Conservation (phyloP, 2,113 vertebrate genomes). For the Xiphophorus maculatus region DNA sequence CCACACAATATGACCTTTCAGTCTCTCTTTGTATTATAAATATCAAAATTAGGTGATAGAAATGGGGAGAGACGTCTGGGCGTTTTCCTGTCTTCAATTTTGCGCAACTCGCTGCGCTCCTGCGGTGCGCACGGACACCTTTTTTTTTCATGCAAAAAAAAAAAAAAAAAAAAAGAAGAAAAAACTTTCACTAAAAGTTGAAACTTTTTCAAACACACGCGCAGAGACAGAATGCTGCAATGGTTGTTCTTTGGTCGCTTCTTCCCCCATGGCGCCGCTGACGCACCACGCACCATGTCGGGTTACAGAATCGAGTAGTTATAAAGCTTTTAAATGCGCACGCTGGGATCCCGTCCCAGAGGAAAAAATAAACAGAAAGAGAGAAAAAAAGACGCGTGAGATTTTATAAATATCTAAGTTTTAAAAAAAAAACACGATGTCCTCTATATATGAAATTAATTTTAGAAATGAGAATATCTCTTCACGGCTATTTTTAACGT, state of each 20-base stretch:
- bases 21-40: slow-evolving; percentile 60
- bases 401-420: background rate
- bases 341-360: background rate
- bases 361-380: background rate
- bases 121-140: background rate
- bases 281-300: background rate
- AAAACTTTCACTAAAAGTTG: background rate
- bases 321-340: background rate
- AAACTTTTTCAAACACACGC: background rate
- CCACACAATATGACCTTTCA: slow-evolving; percentile 75
- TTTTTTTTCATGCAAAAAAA: slow-evolving; percentile 8
- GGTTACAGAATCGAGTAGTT: background rate
- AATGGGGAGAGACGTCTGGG: slow-evolving; percentile 17
- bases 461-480: slow-evolving; percentile 9
- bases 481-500: slow-evolving; percentile 34
- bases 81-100: background rate
- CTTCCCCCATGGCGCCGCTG: no score
- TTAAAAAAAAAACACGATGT: background rate
- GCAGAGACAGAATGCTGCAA: background rate
- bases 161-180: slow-evolving; percentile 18
- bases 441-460: background rate
- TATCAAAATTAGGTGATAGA: slow-evolving; percentile 49
- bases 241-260: background rate
- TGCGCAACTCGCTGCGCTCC: background rate
- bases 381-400: background rate